Evolutionary conservation across 2,888 invertebrate genomes (phyloP), one percentile per base, ranked within the genome.

Genomic region (Drosophila cracens): DNA sequence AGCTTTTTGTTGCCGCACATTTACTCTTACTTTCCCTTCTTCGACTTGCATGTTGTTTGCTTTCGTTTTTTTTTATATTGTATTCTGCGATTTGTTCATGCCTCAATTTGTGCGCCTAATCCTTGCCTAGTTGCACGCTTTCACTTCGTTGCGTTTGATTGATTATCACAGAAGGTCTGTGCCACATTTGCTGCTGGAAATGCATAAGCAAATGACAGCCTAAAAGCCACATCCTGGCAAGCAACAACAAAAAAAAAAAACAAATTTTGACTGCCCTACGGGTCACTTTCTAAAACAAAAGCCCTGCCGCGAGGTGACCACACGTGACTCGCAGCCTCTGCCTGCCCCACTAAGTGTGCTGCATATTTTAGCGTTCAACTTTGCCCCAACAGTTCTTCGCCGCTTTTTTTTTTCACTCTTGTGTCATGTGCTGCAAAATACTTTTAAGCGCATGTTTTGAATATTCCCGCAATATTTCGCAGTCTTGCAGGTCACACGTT

Each of bases 371-470:
- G 69, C 74, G 54, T 60, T 59, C 74, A 76, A 71, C 79, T 78
- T 79, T 78, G 69, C 68, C 68, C 51, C 63, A 57, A 56, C 76
- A 68, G 64, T 57, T 70, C 49, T 18, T 49, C 21, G 31, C 43
- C 46, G 46, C 29, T 68, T 66, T 53, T 43, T 43, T 62, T 36
- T 31, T 33, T 57, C 31, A 57, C 43, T 52, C 67, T 68, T 53
- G 62, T 62, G 70, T 72, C 78, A 82, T 84, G 74, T 82, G 78
- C 83, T 87, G 71, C 70, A 70, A 83, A 87, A 82, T 87, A 86
- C 79, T 79, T 89, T 83, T 70, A 74, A 90, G 89, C 77, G 90
- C 87, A 87, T 87, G 89, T 83, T 87, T 89, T 90, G 90, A 87
- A 90, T 87, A 90, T 88, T 88, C 83, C 83, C 68, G 88, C 68